Percentiles rank a stretch among this genome's conserved stretches.
Conservation (phyloP, 2,888 invertebrate genomes). For the Nomada lathburiana region DNA sequence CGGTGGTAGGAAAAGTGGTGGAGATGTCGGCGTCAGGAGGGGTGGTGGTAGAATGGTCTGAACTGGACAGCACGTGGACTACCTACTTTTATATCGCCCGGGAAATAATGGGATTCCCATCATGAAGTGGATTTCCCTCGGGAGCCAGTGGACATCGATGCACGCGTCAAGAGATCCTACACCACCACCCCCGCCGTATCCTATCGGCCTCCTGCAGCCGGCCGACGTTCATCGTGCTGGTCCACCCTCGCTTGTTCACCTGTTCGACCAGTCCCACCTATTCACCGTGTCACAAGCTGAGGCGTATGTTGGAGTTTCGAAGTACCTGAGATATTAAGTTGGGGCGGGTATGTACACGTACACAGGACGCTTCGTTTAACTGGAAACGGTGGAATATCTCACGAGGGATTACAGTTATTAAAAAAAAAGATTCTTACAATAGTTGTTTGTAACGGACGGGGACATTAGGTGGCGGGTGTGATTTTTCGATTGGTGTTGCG, state of each 20-base stretch:
- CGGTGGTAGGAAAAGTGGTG: slow-evolving; percentile 48
- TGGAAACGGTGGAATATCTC: too few species aligned
- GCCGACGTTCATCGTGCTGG: slow-evolving; percentile 67
- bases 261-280: slow-evolving; percentile 52
- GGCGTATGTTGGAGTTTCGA: slow-evolving; percentile 42
- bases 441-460: too few species aligned
- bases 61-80: slow-evolving; percentile 74
- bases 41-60: slow-evolving; percentile 69
- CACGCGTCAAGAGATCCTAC: slow-evolving; percentile 82
- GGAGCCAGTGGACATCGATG: slow-evolving; percentile 83
- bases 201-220: slow-evolving; percentile 72
- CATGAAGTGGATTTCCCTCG: slow-evolving; percentile 84
- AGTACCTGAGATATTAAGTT: slow-evolving; percentile 6
- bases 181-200: slow-evolving; percentile 74
- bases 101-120: slow-evolving; percentile 84
- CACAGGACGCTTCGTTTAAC: too few species aligned
- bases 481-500: too few species aligned
- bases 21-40: slow-evolving; percentile 23
- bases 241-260: slow-evolving; percentile 66
- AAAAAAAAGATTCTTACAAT: too few species aligned
- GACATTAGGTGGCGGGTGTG: too few species aligned
- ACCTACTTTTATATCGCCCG: slow-evolving; percentile 80
- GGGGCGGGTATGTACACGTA: neutral
- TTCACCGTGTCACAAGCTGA: slow-evolving; percentile 61
- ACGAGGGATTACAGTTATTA: too few species aligned